These are phyloP conservation scores for Cremastinae sp. DNA, from an alignment of 2,888 invertebrate genomes.

Conservation along the genomic window DNA sequence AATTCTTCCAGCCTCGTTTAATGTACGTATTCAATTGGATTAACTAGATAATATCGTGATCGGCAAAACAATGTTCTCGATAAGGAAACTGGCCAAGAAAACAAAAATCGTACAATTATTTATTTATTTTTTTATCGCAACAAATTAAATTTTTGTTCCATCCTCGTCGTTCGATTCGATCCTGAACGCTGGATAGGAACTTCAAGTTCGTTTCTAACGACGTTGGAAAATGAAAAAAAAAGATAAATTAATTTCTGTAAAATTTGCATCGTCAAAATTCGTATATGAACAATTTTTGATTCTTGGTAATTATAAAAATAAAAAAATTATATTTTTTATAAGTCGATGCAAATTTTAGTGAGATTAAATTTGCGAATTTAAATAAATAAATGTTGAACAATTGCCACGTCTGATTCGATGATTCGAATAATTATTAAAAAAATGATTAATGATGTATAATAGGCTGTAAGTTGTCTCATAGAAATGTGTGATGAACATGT, in stretches of 20 bases:
- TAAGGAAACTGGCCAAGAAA: slow-evolving; percentile 36
- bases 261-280: too few relatives aligned
- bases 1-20: slow-evolving; percentile 72
- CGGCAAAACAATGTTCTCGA: slow-evolving; percentile 41
- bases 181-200: slow-evolving; percentile 1
- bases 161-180: slow-evolving; percentile 14
- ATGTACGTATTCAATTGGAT: slow-evolving; percentile 77
- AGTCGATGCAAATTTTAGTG: too few relatives aligned
- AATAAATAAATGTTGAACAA: slow-evolving; percentile 3
- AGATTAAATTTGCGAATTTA: slow-evolving; percentile 7
- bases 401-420: slow-evolving; percentile 46
- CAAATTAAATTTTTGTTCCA: neutral
- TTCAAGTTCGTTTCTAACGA: slow-evolving; percentile 7
- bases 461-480: slow-evolving; percentile 75
- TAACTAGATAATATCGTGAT: slow-evolving; percentile 61
- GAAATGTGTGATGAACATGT: slow-evolving; percentile 62
- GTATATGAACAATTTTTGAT: too few relatives aligned
- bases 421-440: slow-evolving; percentile 39
- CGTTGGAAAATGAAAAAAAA: neutral
- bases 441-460: slow-evolving; percentile 47
- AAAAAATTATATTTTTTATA: too few relatives aligned
- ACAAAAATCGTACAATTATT: slow-evolving; percentile 10
- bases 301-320: too few relatives aligned
- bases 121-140: slow-evolving; percentile 1
- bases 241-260: too few relatives aligned